A percentile compares a stretch with the other conserved stretches of the same genome.
These are phyloP conservation scores for Eupithecia insigniata DNA, from an alignment of 2,888 invertebrate species.

Conservation along the genomic window DNA sequence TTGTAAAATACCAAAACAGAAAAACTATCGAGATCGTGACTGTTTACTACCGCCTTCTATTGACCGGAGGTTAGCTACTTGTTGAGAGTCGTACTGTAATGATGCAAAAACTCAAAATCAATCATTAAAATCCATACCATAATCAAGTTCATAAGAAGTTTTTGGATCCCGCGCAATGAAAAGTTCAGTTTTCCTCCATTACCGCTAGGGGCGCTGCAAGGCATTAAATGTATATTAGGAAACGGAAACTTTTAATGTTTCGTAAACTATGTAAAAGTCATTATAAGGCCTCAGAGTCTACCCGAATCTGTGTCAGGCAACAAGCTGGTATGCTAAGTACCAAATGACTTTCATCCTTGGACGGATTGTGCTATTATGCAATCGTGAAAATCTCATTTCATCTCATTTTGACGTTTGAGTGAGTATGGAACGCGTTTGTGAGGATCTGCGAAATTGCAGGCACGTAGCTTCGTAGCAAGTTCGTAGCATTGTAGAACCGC, in stretches of 20 bases:
- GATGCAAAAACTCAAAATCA: background rate
- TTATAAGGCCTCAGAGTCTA: background rate
- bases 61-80: background rate
- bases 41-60: background rate
- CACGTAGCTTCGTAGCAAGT: conserved; percentile 21
- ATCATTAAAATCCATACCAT: too few species aligned
- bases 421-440: conserved; percentile 24
- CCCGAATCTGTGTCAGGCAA: conserved; percentile 38
- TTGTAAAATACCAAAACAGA: background rate
- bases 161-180: background rate
- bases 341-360: conserved; percentile 33
- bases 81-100: background rate
- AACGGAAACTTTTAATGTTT: background rate
- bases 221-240: background rate
- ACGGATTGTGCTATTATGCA: conserved; percentile 33
- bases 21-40: background rate
- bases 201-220: background rate
- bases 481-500: conserved; percentile 1
- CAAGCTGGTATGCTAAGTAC: conserved; percentile 30
- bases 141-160: background rate
- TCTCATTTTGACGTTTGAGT: conserved; percentile 34
- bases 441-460: conserved; percentile 19
- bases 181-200: background rate
- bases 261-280: background rate
- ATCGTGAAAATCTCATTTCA: conserved; percentile 22